A percentile compares a stretch with the other conserved stretches of the same genome.
phyloP scores from a whole-genome alignment of 2,888 invertebrate genomes.

The Rhimphoctona megacephalus region DNA sequence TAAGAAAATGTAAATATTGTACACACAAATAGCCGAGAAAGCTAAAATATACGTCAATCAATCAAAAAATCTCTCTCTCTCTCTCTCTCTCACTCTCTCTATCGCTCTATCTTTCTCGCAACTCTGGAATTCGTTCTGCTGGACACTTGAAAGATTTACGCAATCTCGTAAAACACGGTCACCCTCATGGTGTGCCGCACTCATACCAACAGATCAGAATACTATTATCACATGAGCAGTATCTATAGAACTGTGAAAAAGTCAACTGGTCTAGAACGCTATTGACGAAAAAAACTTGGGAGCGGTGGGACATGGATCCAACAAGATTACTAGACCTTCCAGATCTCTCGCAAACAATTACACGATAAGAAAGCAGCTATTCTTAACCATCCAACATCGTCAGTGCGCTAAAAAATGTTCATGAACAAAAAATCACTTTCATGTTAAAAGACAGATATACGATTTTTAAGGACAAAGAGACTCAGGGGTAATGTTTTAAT shows the following conservation, averaged over 20 bases:
- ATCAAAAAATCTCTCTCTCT: no score
- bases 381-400: background rate
- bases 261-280: background rate
- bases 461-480: no score
- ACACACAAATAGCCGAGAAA: no score
- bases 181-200: conserved; percentile 31
- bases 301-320: no score
- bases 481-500: no score
- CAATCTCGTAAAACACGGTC: conserved; percentile 67
- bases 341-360: background rate
- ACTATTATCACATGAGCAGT: conserved; percentile 19
- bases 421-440: conserved; percentile 29
- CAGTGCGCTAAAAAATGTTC: conserved; percentile 5
- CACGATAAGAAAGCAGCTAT: background rate
- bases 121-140: conserved; percentile 24
- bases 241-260: background rate
- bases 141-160: conserved; percentile 66
- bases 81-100: background rate
- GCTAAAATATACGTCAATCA: no score
- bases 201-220: background rate
- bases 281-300: background rate
- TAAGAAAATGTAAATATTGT: no score
- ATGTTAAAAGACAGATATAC: background rate
- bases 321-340: background rate
- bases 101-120: background rate